A percentile compares a stretch with the other conserved stretches of the same genome.
Evolutionary conservation across 2,113 vertebrate genomes (phyloP).

Genomic region (Varanus komodoensis): DNA sequence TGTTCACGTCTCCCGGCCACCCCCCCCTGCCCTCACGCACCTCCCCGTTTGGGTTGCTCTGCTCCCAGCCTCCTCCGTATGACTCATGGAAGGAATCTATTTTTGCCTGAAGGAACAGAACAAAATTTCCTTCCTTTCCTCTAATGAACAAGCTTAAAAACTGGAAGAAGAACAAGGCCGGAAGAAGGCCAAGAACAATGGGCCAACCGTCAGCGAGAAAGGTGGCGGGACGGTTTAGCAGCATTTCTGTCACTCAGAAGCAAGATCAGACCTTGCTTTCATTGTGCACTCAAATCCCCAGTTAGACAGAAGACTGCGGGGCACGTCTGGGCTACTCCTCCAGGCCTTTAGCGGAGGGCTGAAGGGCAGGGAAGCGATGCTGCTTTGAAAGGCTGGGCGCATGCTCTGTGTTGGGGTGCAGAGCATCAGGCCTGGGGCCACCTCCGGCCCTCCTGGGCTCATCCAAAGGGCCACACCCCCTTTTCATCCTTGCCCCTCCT

Average conservation of each 20-base stretch:
- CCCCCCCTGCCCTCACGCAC: too few species aligned
- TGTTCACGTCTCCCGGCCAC: too few species aligned
- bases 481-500: too few species aligned
- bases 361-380: neutral
- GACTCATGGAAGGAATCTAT: conserved; percentile 54
- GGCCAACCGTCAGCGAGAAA: neutral
- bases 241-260: neutral
- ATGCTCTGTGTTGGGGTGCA: too few species aligned
- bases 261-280: rapidly evolving
- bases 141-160: neutral
- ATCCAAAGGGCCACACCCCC: too few species aligned
- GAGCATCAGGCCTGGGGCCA: too few species aligned
- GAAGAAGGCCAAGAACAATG: neutral
- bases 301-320: too few species aligned
- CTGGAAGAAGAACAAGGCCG: neutral
- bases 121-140: conserved; percentile 39
- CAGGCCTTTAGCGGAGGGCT: neutral
- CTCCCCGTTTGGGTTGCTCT: rapidly evolving
- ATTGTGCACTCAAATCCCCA: neutral
- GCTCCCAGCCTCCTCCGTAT: conserved; percentile 36
- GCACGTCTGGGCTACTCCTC: neutral
- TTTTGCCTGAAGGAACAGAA: conserved; percentile 53
- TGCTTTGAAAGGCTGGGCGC: neutral
- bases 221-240: neutral
- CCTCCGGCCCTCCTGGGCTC: too few species aligned